Evolutionary conservation across 2,113 vertebrate genomes (phyloP).

Genomic region (Catharus bicknelli): DNA sequence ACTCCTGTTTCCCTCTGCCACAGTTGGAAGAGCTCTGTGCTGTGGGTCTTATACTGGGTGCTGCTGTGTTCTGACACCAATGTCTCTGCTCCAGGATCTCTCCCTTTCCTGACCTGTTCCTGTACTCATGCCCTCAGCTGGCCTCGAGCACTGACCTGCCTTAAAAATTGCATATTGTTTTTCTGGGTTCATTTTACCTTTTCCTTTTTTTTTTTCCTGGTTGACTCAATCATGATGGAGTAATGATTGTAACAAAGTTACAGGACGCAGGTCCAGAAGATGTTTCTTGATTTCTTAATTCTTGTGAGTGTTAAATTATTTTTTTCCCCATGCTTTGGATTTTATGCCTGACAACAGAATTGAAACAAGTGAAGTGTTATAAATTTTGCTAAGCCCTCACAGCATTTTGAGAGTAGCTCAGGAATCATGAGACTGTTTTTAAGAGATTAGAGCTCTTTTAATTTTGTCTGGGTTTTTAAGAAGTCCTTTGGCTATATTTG

Average conservation of each 20-base stretch:
- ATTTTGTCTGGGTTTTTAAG: neutral
- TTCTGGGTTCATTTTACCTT: neutral
- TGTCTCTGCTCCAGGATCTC: neutral
- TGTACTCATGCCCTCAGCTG: neutral
- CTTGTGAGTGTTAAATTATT: rapidly evolving
- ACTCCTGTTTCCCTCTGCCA: neutral
- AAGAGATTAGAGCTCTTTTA: neutral
- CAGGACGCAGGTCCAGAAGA: neutral
- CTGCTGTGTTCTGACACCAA: neutral
- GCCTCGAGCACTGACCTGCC: neutral
- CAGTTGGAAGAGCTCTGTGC: neutral
- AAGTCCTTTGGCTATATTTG: neutral
- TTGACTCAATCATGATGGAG: rapidly evolving
- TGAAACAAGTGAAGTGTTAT: neutral
- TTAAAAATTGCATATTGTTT: neutral
- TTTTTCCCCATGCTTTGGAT: neutral
- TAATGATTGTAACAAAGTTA: neutral
- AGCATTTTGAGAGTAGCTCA: neutral
- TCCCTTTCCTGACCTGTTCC: neutral
- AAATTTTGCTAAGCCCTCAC: neutral
- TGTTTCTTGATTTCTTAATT: neutral
- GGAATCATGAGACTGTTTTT: neutral
- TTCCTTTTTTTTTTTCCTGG: no score
- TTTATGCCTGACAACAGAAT: neutral
- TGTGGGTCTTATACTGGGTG: neutral